Base-by-base conservation (phyloP, 2,797 vertebrate species). In the Chanos chanos region DNA sequence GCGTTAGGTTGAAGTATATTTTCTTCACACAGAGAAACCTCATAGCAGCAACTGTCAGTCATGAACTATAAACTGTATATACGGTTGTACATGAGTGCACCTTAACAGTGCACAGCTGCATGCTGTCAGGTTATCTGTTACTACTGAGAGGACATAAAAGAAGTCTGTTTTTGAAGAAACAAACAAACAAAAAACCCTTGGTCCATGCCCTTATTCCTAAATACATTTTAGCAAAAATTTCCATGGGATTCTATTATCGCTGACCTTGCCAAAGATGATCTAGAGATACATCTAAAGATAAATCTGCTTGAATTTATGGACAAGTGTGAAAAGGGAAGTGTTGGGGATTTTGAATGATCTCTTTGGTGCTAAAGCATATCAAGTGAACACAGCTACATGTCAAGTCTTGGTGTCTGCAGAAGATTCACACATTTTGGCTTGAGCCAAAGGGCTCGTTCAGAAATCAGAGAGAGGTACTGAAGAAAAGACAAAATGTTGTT, bases 291-390 rank as follows among this genome's bases (percentile, higher is more conserved):
- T n/a, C n/a, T n/a, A n/a, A n/a, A n/a, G n/a, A n/a, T n/a, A n/a
- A n/a, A n/a, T n/a, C n/a, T n/a, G n/a, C n/a, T n/a, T n/a, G n/a
- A n/a, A n/a, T n/a, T n/a, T n/a, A 43, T 21, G 21, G 39, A 44
- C 51, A 52, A 37, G 30, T 60, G 34, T 52, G 5, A 16, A 28
- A 18, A 45, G n/a, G 49, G 60, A 48, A 44, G 48, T 52, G 28
- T 43, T 51, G 24, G 47, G 33, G 39, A 36, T 27, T 52, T 33
- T 36, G 34, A 30, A 19, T 21, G 33, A 43, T 61, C 30, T 54
- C 61, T 45, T 70, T 64, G 68, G 77, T 82, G 83, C 84, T 87
- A 85, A 87, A 88, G 82, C 86, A 77, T 82, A 85, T 86, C 75
- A 66, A 69, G 79, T 78, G 71, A 80, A 64, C 70, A 73, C 64